Percentiles rank a stretch among this genome's conserved stretches.
Conservation (phyloP, 2,888 invertebrate genomes). For the Ametastegia equiseti region DNA sequence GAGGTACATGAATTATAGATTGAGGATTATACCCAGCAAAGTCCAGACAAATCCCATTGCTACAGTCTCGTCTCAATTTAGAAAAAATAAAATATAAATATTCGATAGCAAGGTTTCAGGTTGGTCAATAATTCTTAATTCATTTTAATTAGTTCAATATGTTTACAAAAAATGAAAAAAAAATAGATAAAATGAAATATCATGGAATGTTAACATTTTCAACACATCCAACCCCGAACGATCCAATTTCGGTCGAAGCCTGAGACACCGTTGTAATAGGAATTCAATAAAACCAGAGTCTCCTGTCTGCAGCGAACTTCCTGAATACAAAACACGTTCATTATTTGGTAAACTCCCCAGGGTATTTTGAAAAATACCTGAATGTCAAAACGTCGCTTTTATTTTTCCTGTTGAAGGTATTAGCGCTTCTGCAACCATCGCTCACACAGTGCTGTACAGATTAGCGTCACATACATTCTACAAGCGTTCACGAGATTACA, state of each 20-base stretch:
- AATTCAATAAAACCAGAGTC: background rate
- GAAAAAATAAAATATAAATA: background rate
- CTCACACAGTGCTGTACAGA: background rate
- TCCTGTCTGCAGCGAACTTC: slow-evolving; percentile 3
- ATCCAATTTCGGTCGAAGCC: background rate
- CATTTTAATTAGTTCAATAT: background rate
- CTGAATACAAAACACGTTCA: slow-evolving; percentile 10
- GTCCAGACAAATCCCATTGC: background rate
- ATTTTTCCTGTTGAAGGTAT: background rate
- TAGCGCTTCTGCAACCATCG: background rate
- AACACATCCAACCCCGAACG: too few species aligned
- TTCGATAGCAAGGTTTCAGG: background rate
- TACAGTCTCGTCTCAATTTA: background rate
- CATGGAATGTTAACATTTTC: background rate
- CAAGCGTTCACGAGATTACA: background rate
- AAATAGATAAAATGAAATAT: background rate
- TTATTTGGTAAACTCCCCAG: background rate
- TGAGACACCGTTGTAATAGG: background rate
- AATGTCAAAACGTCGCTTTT: background rate
- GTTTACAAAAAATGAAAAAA: background rate
- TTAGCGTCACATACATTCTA: background rate
- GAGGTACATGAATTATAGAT: slow-evolving; percentile 27
- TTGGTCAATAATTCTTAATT: background rate
- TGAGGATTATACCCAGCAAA: background rate
- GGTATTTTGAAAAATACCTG: background rate